Evolutionary conservation across 2,113 vertebrate species (phyloP).

Genomic region (Nansenia antarctica): DNA sequence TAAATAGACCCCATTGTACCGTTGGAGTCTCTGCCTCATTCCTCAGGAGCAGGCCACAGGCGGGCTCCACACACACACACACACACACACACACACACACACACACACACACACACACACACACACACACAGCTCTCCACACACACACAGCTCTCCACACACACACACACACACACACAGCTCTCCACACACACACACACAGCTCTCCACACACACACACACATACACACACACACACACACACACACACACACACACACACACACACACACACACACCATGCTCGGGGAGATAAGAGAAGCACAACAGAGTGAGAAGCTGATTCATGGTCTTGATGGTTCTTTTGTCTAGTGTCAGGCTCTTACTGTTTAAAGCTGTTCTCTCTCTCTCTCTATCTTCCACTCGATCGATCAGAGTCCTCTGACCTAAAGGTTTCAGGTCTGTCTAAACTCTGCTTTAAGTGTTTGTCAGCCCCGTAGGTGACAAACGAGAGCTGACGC

Average conservation of each 20-base stretch:
- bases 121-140: too few relatives aligned
- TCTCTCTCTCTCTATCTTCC: neutral
- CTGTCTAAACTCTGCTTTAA: neutral
- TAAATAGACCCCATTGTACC: too few relatives aligned
- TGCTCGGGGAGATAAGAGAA: slow-evolving; percentile 29
- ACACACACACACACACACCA: neutral
- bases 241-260: neutral
- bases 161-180: too few relatives aligned
- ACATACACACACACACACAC: neutral
- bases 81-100: too few relatives aligned
- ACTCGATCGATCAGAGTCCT: neutral
- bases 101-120: too few relatives aligned
- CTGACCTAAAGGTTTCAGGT: neutral
- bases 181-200: too few relatives aligned
- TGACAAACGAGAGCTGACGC: slow-evolving; percentile 28
- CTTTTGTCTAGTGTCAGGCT: slow-evolving; percentile 8
- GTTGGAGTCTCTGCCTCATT: too few relatives aligned
- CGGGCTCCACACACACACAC: too few relatives aligned
- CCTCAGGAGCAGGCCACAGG: too few relatives aligned
- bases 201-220: too few relatives aligned
- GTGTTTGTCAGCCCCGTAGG: neutral
- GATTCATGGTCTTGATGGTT: slow-evolving; percentile 26
- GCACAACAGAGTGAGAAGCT: slow-evolving; percentile 16
- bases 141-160: too few relatives aligned
- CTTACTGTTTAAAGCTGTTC: neutral